Conservation (phyloP, 2,113 vertebrate species). For the Phoenicopterus ruber region DNA sequence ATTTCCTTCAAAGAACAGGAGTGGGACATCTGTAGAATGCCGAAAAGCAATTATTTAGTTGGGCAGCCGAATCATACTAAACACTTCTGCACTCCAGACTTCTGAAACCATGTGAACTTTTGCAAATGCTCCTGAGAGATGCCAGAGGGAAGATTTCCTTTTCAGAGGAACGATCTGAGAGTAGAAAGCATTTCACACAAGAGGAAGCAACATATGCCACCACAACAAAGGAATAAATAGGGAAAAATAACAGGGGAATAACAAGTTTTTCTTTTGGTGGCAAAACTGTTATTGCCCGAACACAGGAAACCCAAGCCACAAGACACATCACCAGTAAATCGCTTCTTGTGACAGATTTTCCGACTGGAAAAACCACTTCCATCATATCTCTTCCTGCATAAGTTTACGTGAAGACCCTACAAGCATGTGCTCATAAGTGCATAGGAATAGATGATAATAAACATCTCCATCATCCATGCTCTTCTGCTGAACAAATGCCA, state of each 20-base stretch:
- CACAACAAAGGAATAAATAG: conserved; percentile 44
- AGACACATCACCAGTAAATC: neutral
- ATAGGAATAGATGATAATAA: neutral
- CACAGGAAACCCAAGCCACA: neutral
- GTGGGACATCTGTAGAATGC: conserved; percentile 22
- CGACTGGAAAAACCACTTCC: neutral
- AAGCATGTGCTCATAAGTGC: neutral
- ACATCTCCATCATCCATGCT: neutral
- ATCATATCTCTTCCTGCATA: neutral
- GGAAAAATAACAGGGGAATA: conserved; percentile 51
- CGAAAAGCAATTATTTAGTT: conserved; percentile 47
- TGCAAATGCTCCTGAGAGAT: conserved; percentile 60
- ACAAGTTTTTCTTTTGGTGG: conserved; percentile 27
- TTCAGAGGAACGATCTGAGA: conserved; percentile 47
- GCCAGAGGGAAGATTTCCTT: conserved; percentile 58
- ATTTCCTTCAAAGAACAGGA: conserved; percentile 26
- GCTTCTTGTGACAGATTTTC: conserved; percentile 4
- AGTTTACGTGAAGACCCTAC: neutral
- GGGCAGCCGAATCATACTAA: neutral
- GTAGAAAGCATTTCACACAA: conserved; percentile 60
- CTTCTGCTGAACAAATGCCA: neutral
- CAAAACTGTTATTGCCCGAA: neutral
- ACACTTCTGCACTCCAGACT: conserved; percentile 32
- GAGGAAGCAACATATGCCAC: conserved; percentile 58
- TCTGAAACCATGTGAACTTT: conserved; percentile 54